These are phyloP conservation scores for Synodontis membranacea DNA, from an alignment of 2,113 vertebrate genomes.

Conservation along the genomic window DNA sequence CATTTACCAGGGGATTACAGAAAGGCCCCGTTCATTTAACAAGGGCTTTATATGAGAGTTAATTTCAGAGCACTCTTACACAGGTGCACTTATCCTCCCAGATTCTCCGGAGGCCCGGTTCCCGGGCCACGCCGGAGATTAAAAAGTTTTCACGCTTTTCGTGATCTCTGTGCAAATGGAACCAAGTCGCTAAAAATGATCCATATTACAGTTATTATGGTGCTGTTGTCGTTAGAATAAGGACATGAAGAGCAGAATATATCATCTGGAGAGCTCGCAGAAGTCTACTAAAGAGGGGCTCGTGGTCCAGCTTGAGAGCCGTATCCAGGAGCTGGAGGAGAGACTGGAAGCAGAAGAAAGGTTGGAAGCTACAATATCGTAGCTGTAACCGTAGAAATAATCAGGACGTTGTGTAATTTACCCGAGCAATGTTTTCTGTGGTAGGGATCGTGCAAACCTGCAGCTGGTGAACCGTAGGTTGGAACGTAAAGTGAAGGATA, in stretches of 20 bases:
- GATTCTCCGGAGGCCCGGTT: neutral
- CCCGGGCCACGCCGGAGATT: neutral
- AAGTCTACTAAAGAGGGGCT: conserved; percentile 89
- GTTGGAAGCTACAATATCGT: conserved; percentile 60
- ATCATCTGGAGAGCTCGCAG: conserved; percentile 87
- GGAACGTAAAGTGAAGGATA: conserved; percentile 93
- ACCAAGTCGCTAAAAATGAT: neutral
- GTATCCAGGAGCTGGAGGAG: conserved; percentile 89
- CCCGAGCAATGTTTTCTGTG: conserved; percentile 10
- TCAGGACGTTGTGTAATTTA: neutral
- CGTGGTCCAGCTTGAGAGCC: conserved; percentile 86
- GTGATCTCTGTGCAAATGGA: neutral
- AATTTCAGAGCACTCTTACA: neutral
- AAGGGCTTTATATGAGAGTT: neutral
- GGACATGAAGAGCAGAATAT: conserved; percentile 87
- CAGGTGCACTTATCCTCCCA: neutral
- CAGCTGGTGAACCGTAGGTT: conserved; percentile 89
- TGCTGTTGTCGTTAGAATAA: conserved; percentile 79
- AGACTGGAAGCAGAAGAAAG: conserved; percentile 89
- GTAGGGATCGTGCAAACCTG: conserved; percentile 87
- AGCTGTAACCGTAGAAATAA: neutral
- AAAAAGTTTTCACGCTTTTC: neutral
- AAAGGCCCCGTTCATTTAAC: neutral
- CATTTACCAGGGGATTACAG: neutral
- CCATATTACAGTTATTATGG: neutral